These are phyloP conservation scores for Phrynocephalus guinanensis DNA, from an alignment of 2,797 vertebrate species.

Conservation along the genomic window DNA sequence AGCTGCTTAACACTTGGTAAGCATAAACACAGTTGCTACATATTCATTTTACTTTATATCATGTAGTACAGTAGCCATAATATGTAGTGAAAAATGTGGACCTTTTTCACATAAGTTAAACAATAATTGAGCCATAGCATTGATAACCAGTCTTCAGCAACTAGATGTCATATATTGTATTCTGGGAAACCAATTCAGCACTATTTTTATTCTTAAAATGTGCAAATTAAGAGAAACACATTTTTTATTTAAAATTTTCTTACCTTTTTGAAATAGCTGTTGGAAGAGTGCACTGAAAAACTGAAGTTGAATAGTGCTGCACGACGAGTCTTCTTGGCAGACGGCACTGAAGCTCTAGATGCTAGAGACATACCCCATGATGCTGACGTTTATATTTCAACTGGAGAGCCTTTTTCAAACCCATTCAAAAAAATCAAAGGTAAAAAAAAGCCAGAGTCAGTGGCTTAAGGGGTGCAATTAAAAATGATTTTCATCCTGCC, in stretches of 20 bases:
- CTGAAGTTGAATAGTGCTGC: constrained; percentile 76
- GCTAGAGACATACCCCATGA: constrained; percentile 72
- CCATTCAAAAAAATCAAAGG: constrained; percentile 74
- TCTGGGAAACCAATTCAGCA: background rate
- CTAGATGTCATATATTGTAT: background rate
- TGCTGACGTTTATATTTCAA: constrained; percentile 72
- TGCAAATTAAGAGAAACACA: background rate
- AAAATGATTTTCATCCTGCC: constrained; percentile 78
- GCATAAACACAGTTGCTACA: background rate
- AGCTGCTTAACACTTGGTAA: background rate
- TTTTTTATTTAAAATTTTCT: constrained; percentile 40
- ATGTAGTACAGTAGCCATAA: background rate
- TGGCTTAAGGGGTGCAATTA: constrained; percentile 75
- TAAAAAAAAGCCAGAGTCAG: constrained; percentile 69
- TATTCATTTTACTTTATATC: background rate
- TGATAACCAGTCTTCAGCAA: constrained; percentile 27
- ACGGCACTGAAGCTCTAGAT: constrained; percentile 67
- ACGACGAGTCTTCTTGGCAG: constrained; percentile 75
- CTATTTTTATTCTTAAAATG: constrained; percentile 3
- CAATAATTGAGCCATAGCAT: background rate
- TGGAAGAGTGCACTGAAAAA: constrained; percentile 71
- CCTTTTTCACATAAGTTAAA: constrained; percentile 2
- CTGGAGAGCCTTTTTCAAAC: constrained; percentile 72
- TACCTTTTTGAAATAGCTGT: constrained; percentile 71
- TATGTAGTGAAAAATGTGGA: constrained; percentile 25